phyloP scores from a whole-genome alignment of 2,113 vertebrate genomes.

The Gopherus evgoodei region DNA sequence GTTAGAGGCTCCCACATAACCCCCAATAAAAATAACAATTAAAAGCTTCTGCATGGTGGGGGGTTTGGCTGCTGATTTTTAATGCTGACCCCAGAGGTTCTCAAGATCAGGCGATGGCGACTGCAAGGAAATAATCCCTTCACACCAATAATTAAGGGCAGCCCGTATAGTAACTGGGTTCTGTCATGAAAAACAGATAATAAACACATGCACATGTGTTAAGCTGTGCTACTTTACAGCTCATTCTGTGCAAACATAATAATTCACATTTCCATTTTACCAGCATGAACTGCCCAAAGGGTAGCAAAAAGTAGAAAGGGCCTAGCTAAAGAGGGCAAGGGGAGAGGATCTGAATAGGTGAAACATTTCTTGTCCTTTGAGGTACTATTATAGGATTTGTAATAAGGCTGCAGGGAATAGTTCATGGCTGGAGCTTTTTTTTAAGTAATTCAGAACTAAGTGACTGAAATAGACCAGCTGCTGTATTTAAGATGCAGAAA shows the following conservation, averaged over 20 bases:
- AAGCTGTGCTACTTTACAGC: slow-evolving; percentile 86
- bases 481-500: slow-evolving; percentile 70
- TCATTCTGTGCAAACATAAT: slow-evolving; percentile 82
- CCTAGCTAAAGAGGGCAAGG: slow-evolving; percentile 68
- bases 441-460: slow-evolving; percentile 79
- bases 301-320: slow-evolving; percentile 76
- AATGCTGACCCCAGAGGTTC: slow-evolving; percentile 69
- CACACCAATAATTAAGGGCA: slow-evolving; percentile 84
- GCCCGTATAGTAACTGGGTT: slow-evolving; percentile 74
- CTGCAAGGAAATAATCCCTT: slow-evolving; percentile 80
- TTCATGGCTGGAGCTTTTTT: slow-evolving; percentile 74
- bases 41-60: slow-evolving; percentile 58
- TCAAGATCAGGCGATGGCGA: slow-evolving; percentile 73
- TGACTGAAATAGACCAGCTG: slow-evolving; percentile 81
- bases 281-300: slow-evolving; percentile 78
- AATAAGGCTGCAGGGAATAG: slow-evolving; percentile 81
- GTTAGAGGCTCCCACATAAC: slow-evolving; percentile 25
- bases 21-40: slow-evolving; percentile 65
- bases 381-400: slow-evolving; percentile 81
- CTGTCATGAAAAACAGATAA: slow-evolving; percentile 84
- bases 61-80: slow-evolving; percentile 59
- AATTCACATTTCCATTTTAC: slow-evolving; percentile 84
- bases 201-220: slow-evolving; percentile 86
- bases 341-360: slow-evolving; percentile 77
- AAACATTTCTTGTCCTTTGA: slow-evolving; percentile 84